Conservation (phyloP, 2,113 vertebrate genomes). For the Myrmophylax atrothorax region DNA sequence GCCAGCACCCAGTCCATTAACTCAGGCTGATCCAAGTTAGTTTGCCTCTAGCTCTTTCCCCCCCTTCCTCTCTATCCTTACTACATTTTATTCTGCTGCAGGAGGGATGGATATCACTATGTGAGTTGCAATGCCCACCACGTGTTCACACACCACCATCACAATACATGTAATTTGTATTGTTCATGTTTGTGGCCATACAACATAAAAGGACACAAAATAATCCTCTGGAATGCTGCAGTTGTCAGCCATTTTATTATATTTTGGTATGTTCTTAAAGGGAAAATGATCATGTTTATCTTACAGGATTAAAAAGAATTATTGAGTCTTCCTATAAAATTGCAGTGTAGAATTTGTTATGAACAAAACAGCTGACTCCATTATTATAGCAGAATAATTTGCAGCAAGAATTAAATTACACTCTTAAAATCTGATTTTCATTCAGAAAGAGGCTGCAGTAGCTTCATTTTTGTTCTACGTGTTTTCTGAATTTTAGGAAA, state of each 20-base stretch:
- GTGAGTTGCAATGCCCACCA: not conserved
- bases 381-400: not conserved
- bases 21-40: not conserved
- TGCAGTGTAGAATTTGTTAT: not conserved
- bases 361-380: not conserved
- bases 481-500: not conserved
- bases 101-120: not conserved
- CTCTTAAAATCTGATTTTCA: not conserved
- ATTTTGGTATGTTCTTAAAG: not conserved
- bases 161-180: not conserved
- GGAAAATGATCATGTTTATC: not conserved
- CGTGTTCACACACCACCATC: rapidly evolving
- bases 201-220: not conserved
- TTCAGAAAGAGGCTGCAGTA: not conserved
- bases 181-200: not conserved
- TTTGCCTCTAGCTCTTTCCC: not conserved
- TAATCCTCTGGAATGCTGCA: not conserved
- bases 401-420: not conserved
- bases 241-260: not conserved
- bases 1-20: not conserved
- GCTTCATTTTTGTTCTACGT: not conserved
- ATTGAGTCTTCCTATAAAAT: not conserved
- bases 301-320: not conserved
- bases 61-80: not conserved
- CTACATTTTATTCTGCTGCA: not conserved